Conservation (phyloP, 2,113 vertebrate species). For the Odocoileus virginianus region DNA sequence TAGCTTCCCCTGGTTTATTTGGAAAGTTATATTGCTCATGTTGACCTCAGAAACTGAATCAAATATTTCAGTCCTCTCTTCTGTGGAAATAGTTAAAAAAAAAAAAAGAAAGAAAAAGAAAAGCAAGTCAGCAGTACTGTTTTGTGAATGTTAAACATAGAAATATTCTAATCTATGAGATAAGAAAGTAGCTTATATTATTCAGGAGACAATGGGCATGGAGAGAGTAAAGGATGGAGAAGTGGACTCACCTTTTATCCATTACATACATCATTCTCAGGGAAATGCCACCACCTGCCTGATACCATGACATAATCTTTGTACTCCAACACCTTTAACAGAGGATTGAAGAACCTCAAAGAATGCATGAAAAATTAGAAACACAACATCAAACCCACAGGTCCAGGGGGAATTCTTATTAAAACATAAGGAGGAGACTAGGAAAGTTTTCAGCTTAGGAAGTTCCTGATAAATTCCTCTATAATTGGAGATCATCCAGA, state of each 20-base stretch:
- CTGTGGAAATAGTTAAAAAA: not conserved
- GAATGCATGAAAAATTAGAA: not conserved
- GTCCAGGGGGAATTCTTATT: not conserved
- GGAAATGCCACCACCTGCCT: not conserved
- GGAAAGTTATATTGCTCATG: not conserved
- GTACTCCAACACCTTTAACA: not conserved
- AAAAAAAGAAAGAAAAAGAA: not conserved
- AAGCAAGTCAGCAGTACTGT: not conserved
- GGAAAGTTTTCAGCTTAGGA: not conserved
- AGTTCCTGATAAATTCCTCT: not conserved
- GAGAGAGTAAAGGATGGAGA: not conserved
- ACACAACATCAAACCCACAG: not conserved
- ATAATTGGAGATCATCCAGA: not conserved
- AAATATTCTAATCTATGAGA: not conserved
- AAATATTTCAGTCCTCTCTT: not conserved
- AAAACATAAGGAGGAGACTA: not conserved
- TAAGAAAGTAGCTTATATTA: not conserved
- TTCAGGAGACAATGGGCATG: not conserved
- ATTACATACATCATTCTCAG: not conserved
- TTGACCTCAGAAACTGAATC: not conserved
- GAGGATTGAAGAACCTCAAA: not conserved
- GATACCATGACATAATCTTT: not conserved
- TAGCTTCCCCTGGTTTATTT: not conserved
- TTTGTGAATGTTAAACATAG: not conserved
- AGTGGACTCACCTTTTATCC: not conserved